Conservation (phyloP, 2,797 vertebrate genomes). For the Coluber constrictor region DNA sequence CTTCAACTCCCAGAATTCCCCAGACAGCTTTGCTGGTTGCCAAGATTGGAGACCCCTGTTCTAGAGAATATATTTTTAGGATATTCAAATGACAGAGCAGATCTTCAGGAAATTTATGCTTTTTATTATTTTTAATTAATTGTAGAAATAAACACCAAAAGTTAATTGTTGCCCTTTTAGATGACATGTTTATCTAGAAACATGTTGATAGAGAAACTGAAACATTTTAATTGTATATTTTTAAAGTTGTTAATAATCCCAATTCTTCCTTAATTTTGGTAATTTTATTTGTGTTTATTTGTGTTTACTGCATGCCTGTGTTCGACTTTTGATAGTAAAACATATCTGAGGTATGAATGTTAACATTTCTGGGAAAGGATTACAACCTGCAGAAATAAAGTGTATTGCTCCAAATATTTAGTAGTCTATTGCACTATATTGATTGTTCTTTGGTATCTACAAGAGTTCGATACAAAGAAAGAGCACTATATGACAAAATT, state of each 20-base stretch:
- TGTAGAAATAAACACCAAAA: slow-evolving; percentile 46
- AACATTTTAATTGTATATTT: slow-evolving; percentile 50
- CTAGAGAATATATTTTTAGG: not conserved
- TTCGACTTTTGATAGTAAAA: slow-evolving; percentile 42
- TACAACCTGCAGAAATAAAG: slow-evolving; percentile 30
- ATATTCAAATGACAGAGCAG: not conserved
- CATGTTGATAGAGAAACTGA: slow-evolving; percentile 41
- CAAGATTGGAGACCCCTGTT: not conserved
- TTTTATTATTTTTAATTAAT: slow-evolving; percentile 59
- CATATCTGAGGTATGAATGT: slow-evolving; percentile 23
- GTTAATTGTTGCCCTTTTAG: slow-evolving; percentile 50
- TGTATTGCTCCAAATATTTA: slow-evolving; percentile 36
- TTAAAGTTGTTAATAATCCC: slow-evolving; percentile 35
- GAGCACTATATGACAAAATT: slow-evolving; percentile 13
- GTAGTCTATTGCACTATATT: slow-evolving; percentile 24
- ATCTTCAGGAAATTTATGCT: not conserved
- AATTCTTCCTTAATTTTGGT: slow-evolving; percentile 17
- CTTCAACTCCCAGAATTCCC: too few species aligned
- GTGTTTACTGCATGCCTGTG: not conserved
- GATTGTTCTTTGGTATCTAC: slow-evolving; percentile 36
- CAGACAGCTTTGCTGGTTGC: too few species aligned
- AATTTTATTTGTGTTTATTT: not conserved
- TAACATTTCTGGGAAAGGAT: slow-evolving; percentile 17
- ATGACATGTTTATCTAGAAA: slow-evolving; percentile 41
- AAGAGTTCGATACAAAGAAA: slow-evolving; percentile 17